phyloP scores from a whole-genome alignment of 2,797 vertebrate genomes.

The Vespertilio murinus region DNA sequence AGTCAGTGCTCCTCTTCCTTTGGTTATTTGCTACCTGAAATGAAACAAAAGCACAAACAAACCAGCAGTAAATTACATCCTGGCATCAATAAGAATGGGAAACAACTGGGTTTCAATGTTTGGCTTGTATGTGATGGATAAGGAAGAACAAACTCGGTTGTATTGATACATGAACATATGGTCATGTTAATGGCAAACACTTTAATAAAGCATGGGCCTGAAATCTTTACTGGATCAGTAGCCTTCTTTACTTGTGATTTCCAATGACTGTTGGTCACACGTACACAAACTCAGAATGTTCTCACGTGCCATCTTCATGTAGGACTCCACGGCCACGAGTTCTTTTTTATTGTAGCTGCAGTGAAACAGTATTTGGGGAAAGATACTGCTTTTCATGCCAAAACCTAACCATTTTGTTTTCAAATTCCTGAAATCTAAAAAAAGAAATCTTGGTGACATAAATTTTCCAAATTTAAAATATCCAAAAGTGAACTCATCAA shows the following conservation, averaged over 20 bases:
- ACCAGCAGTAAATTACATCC: not conserved
- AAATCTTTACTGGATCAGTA: not conserved
- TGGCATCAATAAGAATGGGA: not conserved
- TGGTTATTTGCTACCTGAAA: not conserved
- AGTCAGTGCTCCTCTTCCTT: not conserved
- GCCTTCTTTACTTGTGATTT: not conserved
- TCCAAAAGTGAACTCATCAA: constrained; percentile 70
- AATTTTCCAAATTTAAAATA: constrained; percentile 74
- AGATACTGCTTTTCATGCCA: constrained; percentile 37
- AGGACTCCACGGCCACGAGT: not conserved
- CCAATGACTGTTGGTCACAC: not conserved
- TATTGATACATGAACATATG: not conserved
- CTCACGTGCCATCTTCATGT: not conserved
- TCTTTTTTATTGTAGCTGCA: not conserved
- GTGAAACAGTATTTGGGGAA: constrained; percentile 41
- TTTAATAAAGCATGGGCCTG: not conserved
- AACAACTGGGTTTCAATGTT: constrained; percentile 23
- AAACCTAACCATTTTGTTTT: constrained; percentile 74
- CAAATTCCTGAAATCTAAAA: constrained; percentile 76
- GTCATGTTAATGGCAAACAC: no score
- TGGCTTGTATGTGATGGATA: not conserved
- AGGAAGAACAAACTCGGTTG: not conserved
- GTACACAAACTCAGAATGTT: not conserved
- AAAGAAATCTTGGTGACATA: constrained; percentile 73
- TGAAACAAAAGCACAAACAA: not conserved